phyloP scores from a whole-genome alignment of 2,888 invertebrate genomes.

The Parapristionchus giblindavisi region DNA sequence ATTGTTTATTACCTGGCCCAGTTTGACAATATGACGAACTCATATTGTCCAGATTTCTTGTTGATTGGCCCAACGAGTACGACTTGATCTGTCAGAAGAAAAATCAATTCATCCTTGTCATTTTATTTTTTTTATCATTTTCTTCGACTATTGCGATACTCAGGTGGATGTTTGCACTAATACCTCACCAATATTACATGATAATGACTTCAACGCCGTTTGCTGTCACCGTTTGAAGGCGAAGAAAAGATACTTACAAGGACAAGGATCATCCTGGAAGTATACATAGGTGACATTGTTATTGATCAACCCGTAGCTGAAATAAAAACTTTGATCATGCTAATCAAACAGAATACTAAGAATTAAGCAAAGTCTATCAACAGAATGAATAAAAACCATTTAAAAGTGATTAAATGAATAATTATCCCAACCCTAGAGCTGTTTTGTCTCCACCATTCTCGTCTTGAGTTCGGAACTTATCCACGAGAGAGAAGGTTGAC shows the following conservation, averaged over 20 bases:
- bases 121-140: too few relatives aligned
- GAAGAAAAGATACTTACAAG: constrained; percentile 44
- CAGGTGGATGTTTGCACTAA: too few relatives aligned
- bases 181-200: too few relatives aligned
- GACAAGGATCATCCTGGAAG: constrained; percentile 60
- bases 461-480: constrained; percentile 40
- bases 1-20: constrained; percentile 49
- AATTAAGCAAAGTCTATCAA: background rate
- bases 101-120: too few relatives aligned
- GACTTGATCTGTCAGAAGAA: constrained; percentile 50
- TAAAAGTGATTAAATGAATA: background rate
- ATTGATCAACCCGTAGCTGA: constrained; percentile 57
- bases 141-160: too few relatives aligned
- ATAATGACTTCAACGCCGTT: too few relatives aligned
- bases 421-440: constrained; percentile 19
- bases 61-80: constrained; percentile 52
- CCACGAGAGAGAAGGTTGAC: constrained; percentile 51
- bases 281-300: constrained; percentile 52
- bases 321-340: background rate
- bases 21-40: constrained; percentile 59
- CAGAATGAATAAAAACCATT: background rate
- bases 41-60: constrained; percentile 52
- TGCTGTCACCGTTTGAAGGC: background rate
- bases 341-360: background rate
- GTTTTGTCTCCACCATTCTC: constrained; percentile 36